Percentiles rank a stretch among this genome's conserved stretches.
These are phyloP conservation scores for Drosophila anomelani DNA, from an alignment of 2,888 invertebrate genomes.

Conservation along the genomic window DNA sequence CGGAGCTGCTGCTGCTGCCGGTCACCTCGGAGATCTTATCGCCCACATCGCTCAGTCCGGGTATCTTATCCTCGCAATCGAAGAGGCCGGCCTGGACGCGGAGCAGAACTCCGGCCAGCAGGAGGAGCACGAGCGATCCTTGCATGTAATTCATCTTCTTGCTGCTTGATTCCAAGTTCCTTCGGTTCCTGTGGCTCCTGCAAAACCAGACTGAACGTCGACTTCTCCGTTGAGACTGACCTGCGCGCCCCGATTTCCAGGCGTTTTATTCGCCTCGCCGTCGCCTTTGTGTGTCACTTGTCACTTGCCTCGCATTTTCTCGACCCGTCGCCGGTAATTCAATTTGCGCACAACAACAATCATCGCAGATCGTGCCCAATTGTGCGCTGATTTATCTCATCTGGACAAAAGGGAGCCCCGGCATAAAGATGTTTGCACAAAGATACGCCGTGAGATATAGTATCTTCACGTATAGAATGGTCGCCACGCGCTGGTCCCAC, in stretches of 20 bases:
- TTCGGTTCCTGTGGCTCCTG: conserved; percentile 29
- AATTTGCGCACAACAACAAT: conserved; percentile 55
- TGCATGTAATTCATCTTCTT: conserved; percentile 25
- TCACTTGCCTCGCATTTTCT: conserved; percentile 62
- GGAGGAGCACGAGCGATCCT: conserved; percentile 47
- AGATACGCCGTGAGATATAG: conserved; percentile 3
- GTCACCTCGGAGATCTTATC: conserved; percentile 66
- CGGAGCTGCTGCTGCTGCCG: conserved; percentile 58
- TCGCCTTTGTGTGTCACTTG: conserved; percentile 63
- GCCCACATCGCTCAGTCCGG: conserved; percentile 56
- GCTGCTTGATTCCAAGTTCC: neutral
- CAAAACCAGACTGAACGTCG: conserved; percentile 59
- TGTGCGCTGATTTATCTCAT: conserved; percentile 41
- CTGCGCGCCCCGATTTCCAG: conserved; percentile 44
- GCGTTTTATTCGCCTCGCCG: conserved; percentile 39
- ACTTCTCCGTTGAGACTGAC: conserved; percentile 50
- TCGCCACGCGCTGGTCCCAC: neutral
- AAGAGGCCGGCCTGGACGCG: conserved; percentile 67
- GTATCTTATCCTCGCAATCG: conserved; percentile 77
- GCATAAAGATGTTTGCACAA: conserved; percentile 8
- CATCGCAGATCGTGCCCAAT: conserved; percentile 40
- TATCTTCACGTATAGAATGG: neutral
- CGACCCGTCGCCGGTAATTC: conserved; percentile 53
- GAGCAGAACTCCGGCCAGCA: conserved; percentile 45
- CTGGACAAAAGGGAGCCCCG: conserved; percentile 10